Base-by-base conservation (phyloP, 2,888 invertebrate genomes). In the Pristionchus exspectatus region DNA sequence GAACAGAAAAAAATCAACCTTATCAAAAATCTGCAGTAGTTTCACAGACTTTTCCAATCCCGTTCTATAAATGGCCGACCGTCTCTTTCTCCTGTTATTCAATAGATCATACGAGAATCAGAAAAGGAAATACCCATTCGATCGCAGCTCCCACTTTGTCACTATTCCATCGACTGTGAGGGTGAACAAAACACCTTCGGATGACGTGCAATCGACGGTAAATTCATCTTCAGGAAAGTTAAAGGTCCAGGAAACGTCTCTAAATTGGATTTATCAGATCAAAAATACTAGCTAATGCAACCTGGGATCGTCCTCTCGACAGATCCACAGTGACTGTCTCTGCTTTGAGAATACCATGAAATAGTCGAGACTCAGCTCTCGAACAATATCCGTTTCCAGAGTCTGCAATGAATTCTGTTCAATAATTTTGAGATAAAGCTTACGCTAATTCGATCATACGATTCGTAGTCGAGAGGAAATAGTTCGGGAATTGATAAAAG, bases 71-170 rank as follows among this genome's bases (percentile, higher is more conserved):
- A 92, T 86, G 14, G 90, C 85, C 21, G 91, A 91, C 0, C 92
- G 89, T 21, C 91, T 91, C 59, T 92, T 92, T 89, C 92, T 74
- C 33, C 92, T 92, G 90, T 59, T 90, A 83, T 16, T 77, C 44
- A 77, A 38, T 33, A 50, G 44, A 18, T 14, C 21, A 30, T 77
- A 16, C 69, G 14, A 7, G 27, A 38, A 63, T 38, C 14, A 16
- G 21, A n/a, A 38, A 9, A 2, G 21, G n/a, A 33, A 63, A 33
- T 27, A 92, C 92, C 93, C 93, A 63, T 91, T 90, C 1, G 92
- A 89, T n/a, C 90, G 66, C 90, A 93, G 90, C 27, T 91, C 92
- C 93, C 93, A 93, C 27, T 91, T 90, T 2, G 93, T 93, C 7
- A 93, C 86, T 38, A 91, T 90, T 59, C 93, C 93, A 54, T 90